phyloP scores from a whole-genome alignment of 2,888 invertebrate genomes.

The Lasioglossum zephyrum region DNA sequence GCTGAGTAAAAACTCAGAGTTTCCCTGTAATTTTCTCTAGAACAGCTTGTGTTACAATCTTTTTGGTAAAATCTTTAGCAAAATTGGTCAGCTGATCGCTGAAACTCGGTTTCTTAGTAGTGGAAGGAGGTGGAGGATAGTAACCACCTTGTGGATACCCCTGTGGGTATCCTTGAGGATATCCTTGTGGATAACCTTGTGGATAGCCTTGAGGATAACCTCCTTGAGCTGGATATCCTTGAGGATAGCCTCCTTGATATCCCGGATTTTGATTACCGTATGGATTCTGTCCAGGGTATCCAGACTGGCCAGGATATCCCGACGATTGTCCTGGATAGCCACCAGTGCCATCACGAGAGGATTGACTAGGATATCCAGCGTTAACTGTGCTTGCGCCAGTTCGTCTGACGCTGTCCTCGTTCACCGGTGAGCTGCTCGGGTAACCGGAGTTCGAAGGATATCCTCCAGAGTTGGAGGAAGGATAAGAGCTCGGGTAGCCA shows the following conservation, averaged over 20 bases:
- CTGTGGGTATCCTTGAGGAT: conserved; percentile 43
- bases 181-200: conserved; percentile 57
- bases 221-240: conserved; percentile 46
- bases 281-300: conserved; percentile 57
- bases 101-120: conserved; percentile 76
- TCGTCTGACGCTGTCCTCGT: conserved; percentile 57
- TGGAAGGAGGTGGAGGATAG: conserved; percentile 65
- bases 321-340: conserved; percentile 47
- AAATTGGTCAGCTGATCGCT: conserved; percentile 74
- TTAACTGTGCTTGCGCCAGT: conserved; percentile 66
- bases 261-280: conserved; percentile 53
- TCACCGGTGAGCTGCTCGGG: conserved; percentile 37
- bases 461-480: conserved; percentile 45
- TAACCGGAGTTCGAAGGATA: conserved; percentile 50
- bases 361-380: conserved; percentile 56
- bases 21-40: conserved; percentile 76
- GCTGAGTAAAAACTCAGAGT: conserved; percentile 27
- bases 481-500: conserved; percentile 56
- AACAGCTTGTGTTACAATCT: conserved; percentile 76
- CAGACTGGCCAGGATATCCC: conserved; percentile 63
- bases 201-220: conserved; percentile 64
- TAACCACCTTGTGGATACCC: conserved; percentile 58
- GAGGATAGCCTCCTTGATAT: conserved; percentile 42
- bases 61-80: conserved; percentile 77
- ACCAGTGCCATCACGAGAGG: conserved; percentile 24